phyloP scores from a whole-genome alignment of 2,113 vertebrate species.

The Poicephalus meyeri region DNA sequence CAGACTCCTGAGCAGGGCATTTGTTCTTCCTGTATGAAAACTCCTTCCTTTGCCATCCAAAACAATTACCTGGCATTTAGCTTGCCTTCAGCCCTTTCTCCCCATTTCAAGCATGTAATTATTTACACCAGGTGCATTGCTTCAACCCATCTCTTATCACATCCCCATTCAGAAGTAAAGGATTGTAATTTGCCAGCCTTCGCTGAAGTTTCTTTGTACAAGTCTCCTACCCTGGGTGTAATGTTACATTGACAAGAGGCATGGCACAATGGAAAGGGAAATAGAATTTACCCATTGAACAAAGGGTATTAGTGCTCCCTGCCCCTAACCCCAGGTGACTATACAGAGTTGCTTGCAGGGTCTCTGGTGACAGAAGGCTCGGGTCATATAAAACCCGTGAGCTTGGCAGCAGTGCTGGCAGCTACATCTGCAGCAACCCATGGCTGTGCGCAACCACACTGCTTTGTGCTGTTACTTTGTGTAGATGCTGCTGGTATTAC shows the following conservation, averaged over 20 bases:
- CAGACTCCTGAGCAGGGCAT: neutral
- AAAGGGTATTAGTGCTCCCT: constrained; percentile 45
- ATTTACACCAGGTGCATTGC: constrained; percentile 68
- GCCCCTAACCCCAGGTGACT: constrained; percentile 25
- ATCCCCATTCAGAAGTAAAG: constrained; percentile 2
- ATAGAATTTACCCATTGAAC: constrained; percentile 63
- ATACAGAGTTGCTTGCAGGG: neutral
- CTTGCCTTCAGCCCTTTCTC: constrained; percentile 1
- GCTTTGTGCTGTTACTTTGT: rapidly evolving
- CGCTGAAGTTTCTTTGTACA: constrained; percentile 49
- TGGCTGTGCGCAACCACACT: rapidly evolving
- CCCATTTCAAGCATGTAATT: constrained; percentile 55
- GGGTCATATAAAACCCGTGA: neutral
- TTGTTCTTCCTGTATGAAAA: neutral
- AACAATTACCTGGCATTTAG: constrained; percentile 24
- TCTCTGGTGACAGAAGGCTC: neutral
- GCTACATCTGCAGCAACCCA: neutral
- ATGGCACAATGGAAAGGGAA: constrained; percentile 68
- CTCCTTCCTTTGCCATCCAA: neutral
- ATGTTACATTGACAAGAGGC: neutral
- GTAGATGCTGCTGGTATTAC: neutral
- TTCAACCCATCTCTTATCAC: constrained; percentile 32
- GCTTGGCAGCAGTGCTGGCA: neutral
- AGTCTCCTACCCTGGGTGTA: constrained; percentile 17
- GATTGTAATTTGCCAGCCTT: constrained; percentile 55